Evolutionary conservation across 1,140 invertebrate genomes (phyloP).

Genomic region (Adelges cooleyi): DNA sequence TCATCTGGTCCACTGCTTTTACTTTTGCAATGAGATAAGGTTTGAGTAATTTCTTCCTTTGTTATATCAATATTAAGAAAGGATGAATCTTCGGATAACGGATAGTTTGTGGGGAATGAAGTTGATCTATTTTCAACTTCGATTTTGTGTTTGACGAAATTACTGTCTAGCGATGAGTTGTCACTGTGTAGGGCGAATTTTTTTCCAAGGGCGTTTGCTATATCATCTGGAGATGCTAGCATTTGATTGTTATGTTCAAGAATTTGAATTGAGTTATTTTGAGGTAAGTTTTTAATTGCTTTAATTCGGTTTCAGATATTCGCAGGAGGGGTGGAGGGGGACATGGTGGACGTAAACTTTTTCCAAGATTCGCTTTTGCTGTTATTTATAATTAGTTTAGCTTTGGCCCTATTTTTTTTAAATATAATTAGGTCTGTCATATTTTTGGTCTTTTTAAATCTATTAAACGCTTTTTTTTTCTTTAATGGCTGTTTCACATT

Average conservation of each 20-base stretch:
- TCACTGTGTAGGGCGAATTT: no score
- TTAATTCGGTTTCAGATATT: not conserved
- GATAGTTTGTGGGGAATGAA: no score
- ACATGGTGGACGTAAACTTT: not conserved
- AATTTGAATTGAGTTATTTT: no score
- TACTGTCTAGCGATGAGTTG: no score
- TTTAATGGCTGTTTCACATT: not conserved
- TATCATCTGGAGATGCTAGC: no score
- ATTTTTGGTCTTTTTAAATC: not conserved
- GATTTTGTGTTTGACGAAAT: no score
- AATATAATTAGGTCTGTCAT: not conserved
- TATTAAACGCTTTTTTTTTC: not conserved
- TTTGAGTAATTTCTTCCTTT: no score
- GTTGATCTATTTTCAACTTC: no score
- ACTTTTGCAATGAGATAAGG: not conserved
- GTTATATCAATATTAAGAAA: no score
- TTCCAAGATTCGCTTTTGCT: slow-evolving; percentile 1
- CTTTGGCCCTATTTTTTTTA: slow-evolving; percentile 2
- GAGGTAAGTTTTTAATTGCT: not conserved
- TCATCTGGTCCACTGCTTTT: not conserved
- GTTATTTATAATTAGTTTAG: not conserved
- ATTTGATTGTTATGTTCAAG: no score
- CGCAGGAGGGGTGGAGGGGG: not conserved
- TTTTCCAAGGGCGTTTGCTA: no score
- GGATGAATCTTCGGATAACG: no score